These are phyloP conservation scores for Montipora capitata DNA, from an alignment of 92 coral and sea anemone genomes.

Conservation along the genomic window DNA sequence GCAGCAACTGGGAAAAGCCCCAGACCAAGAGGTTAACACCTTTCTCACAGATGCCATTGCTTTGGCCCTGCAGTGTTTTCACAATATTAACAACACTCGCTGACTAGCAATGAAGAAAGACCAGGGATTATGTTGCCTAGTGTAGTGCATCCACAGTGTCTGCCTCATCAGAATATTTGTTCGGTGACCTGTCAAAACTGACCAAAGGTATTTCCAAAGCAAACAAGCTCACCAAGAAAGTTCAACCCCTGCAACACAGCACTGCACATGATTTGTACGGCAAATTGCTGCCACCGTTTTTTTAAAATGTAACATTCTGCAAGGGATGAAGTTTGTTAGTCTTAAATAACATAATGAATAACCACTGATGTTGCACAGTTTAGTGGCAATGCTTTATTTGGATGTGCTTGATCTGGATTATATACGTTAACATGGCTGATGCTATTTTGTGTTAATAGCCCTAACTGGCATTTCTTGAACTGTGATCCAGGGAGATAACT, in stretches of 20 bases:
- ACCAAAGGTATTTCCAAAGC: slow-evolving; percentile 79
- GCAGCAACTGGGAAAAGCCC: background rate
- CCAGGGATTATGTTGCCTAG: slow-evolving; percentile 53
- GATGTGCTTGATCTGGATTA: too few species aligned
- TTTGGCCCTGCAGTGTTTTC: background rate
- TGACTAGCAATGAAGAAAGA: slow-evolving; percentile 70
- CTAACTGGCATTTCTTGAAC: too few species aligned
- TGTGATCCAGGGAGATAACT: too few species aligned
- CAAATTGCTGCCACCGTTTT: too few species aligned
- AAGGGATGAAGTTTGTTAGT: too few species aligned
- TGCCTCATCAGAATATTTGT: slow-evolving; percentile 51
- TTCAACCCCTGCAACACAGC: background rate
- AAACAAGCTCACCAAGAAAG: slow-evolving; percentile 70
- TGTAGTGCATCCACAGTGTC: slow-evolving; percentile 47
- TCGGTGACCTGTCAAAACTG: slow-evolving; percentile 71
- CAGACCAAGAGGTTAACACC: background rate
- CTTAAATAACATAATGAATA: too few species aligned
- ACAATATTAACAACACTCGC: background rate
- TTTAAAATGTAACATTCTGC: too few species aligned
- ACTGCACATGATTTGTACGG: background rate
- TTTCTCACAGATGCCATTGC: slow-evolving; percentile 1
- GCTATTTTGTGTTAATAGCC: too few species aligned
- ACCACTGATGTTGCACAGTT: too few species aligned
- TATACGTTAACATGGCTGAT: too few species aligned
- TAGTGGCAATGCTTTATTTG: too few species aligned